Evolutionary conservation across 2,113 vertebrate species (phyloP).

Genomic region (Coturnix japonica): DNA sequence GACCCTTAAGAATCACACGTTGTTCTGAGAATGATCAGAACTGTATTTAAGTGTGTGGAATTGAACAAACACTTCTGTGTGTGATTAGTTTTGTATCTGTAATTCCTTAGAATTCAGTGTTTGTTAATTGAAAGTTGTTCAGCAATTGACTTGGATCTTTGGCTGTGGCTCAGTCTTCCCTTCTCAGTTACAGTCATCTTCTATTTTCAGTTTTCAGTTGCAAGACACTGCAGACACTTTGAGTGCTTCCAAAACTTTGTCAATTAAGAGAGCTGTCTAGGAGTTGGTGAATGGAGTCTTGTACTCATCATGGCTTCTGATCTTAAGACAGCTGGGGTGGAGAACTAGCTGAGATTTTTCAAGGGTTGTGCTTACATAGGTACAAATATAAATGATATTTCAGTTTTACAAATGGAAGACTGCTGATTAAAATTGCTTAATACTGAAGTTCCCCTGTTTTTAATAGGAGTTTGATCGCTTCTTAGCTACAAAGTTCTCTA

Average conservation of each 20-base stretch:
- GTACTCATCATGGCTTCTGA: not conserved
- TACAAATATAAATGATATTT: not conserved
- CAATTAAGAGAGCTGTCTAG: not conserved
- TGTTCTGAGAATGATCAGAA: not conserved
- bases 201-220: not conserved
- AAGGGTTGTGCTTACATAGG: not conserved
- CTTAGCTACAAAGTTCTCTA: constrained; percentile 94
- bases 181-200: not conserved
- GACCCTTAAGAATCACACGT: not conserved
- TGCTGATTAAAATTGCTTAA: not conserved
- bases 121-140: not conserved
- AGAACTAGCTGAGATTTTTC: not conserved
- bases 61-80: not conserved
- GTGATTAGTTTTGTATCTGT: not conserved
- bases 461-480: constrained; percentile 94
- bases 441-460: not conserved
- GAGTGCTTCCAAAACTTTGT: not conserved
- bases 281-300: not conserved
- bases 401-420: not conserved
- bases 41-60: not conserved
- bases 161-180: not conserved
- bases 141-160: not conserved
- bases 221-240: not conserved
- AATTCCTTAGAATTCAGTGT: not conserved
- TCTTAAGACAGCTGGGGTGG: not conserved